These are phyloP conservation scores for Peromyscus nudipes DNA, from an alignment of 2,797 vertebrate genomes.

Conservation along the genomic window DNA sequence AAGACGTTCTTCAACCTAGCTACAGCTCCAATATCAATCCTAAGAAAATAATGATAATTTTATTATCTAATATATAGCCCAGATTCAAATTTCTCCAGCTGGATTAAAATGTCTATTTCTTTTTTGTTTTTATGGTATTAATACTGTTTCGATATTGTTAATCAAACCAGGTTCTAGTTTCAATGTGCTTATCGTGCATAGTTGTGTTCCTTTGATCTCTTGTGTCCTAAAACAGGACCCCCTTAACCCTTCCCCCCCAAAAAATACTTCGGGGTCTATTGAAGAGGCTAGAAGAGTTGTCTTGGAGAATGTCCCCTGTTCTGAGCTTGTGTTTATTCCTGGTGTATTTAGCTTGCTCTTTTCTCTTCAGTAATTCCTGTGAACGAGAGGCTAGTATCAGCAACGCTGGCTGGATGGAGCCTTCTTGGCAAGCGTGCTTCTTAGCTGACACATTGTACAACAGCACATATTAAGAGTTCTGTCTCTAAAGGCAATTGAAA, in stretches of 20 bases:
- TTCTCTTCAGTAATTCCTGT: not conserved
- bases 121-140: not conserved
- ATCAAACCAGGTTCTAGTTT: not conserved
- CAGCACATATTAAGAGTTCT: not conserved
- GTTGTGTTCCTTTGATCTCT: not conserved
- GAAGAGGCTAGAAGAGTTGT: not conserved
- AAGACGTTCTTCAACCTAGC: not conserved
- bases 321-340: not conserved
- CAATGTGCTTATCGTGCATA: not conserved
- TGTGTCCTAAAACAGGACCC: not conserved
- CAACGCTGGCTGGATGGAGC: not conserved
- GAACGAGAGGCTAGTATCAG: not conserved
- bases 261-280: not conserved
- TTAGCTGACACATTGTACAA: not conserved
- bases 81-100: conserved; percentile 6
- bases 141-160: not conserved
- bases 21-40: not conserved
- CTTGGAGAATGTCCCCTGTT: not conserved
- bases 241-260: too few relatives aligned
- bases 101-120: not conserved
- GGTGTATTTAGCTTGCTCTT: not conserved
- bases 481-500: conserved; percentile 5
- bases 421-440: not conserved
- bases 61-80: not conserved
- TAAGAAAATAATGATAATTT: conserved; percentile 22